phyloP scores from a whole-genome alignment of 2,113 vertebrate genomes.

The Osmerus mordax region DNA sequence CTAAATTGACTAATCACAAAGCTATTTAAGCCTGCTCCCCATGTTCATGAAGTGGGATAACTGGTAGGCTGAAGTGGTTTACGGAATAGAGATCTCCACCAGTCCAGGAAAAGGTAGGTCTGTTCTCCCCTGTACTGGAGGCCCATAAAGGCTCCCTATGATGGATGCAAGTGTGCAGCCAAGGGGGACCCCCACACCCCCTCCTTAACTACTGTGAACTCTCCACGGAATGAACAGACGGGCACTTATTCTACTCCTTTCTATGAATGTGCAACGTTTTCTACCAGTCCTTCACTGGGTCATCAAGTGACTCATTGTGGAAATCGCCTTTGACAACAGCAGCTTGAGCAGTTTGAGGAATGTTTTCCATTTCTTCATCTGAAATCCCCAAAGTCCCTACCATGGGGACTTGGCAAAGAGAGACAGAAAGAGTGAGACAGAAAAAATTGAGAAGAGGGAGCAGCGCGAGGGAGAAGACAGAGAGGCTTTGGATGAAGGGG shows the following conservation, averaged over 20 bases:
- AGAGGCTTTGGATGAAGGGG: slow-evolving; percentile 67
- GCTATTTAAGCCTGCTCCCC: slow-evolving; percentile 40
- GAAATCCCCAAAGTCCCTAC: slow-evolving; percentile 65
- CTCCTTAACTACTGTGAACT: slow-evolving; percentile 38
- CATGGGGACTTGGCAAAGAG: slow-evolving; percentile 55
- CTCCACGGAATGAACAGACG: slow-evolving; percentile 53
- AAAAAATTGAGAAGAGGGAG: not conserved
- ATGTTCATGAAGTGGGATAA: slow-evolving; percentile 29
- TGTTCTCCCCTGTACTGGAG: not conserved
- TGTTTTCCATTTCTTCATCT: slow-evolving; percentile 76
- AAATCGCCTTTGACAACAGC: slow-evolving; percentile 66
- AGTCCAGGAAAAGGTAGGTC: not conserved
- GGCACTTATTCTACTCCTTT: slow-evolving; percentile 38
- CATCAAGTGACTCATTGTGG: slow-evolving; percentile 70
- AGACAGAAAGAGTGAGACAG: slow-evolving; percentile 16
- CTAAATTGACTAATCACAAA: slow-evolving; percentile 63
- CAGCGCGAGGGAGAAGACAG: slow-evolving; percentile 46
- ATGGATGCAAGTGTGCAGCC: not conserved
- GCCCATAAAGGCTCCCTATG: not conserved
- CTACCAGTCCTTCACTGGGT: slow-evolving; percentile 48
- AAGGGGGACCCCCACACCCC: slow-evolving; percentile 2
- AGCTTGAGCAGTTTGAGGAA: slow-evolving; percentile 65
- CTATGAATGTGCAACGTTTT: slow-evolving; percentile 40
- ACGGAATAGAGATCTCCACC: not conserved
- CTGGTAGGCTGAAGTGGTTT: slow-evolving; percentile 25